A percentile compares a stretch with the other conserved stretches of the same genome.
These are phyloP conservation scores for Eptatretus burgeri DNA, from an alignment of 2,113 vertebrate species.

Conservation along the genomic window DNA sequence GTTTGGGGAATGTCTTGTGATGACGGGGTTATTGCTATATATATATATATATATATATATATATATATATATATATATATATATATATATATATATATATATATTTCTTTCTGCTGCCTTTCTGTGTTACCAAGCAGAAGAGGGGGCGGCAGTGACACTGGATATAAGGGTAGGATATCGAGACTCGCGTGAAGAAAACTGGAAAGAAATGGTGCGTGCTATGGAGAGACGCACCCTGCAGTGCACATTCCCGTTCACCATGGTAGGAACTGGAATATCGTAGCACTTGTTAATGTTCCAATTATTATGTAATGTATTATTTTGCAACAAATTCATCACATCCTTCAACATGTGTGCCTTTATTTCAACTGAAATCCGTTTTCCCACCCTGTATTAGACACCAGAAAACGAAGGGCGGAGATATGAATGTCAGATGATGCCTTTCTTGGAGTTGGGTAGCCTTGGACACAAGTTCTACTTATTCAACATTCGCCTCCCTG, in stretches of 20 bases:
- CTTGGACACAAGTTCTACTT: conserved; percentile 88
- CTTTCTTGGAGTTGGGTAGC: conserved; percentile 77
- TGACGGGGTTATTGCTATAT: too few relatives aligned
- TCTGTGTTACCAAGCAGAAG: conserved; percentile 20
- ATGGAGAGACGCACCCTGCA: conserved; percentile 52
- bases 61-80: too few relatives aligned
- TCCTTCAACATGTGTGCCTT: not conserved
- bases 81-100: too few relatives aligned
- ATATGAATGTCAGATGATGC: conserved; percentile 63
- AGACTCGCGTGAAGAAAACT: conserved; percentile 30
- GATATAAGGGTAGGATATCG: conserved; percentile 62
- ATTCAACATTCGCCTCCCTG: conserved; percentile 67
- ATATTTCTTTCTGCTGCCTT: not conserved
- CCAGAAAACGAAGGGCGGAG: conserved; percentile 47
- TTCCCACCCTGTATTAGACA: conserved; percentile 17
- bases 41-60: too few relatives aligned
- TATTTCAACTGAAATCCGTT: not conserved
- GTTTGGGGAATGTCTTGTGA: not conserved
- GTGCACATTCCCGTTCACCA: conserved; percentile 39
- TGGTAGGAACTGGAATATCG: conserved; percentile 21
- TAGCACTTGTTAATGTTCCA: too few relatives aligned
- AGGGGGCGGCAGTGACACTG: conserved; percentile 39
- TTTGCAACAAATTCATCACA: too few relatives aligned
- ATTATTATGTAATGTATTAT: too few relatives aligned
- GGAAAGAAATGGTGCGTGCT: conserved; percentile 59